Evolutionary conservation across 1,140 invertebrate genomes (phyloP).

Genomic region (Gonioctena quinquepunctata): DNA sequence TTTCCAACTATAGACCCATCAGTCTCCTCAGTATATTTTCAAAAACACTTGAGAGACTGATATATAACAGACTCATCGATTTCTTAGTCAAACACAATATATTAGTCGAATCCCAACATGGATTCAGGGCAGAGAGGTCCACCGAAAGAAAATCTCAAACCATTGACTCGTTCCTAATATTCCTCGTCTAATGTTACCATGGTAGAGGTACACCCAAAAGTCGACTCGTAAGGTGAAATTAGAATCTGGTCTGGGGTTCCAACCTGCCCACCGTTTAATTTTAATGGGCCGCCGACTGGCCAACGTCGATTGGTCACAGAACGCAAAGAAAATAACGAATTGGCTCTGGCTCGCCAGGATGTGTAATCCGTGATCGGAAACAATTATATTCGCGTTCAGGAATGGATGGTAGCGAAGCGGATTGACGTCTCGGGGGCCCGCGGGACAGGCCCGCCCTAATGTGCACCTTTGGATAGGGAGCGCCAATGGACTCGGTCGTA

Average conservation of each 20-base stretch:
- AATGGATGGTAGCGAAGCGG: constrained; percentile 32
- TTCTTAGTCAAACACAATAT: too few species aligned
- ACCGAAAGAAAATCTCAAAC: too few species aligned
- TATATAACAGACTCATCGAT: too few species aligned
- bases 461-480: not conserved
- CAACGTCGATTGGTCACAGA: constrained; percentile 35
- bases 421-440: not conserved
- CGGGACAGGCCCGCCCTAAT: constrained; percentile 2
- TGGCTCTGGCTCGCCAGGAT: constrained; percentile 33
- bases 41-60: too few species aligned
- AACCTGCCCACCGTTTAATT: constrained; percentile 26
- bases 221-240: constrained; percentile 4
- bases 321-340: constrained; percentile 35
- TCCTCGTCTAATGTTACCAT: too few species aligned
- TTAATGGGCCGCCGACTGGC: constrained; percentile 38
- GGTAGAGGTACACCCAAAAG: not conserved
- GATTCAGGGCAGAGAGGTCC: too few species aligned
- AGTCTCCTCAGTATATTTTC: too few species aligned
- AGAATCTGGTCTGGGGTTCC: constrained; percentile 10
- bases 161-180: too few species aligned
- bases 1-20: too few species aligned
- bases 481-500: not conserved
- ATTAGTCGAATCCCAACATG: too few species aligned
- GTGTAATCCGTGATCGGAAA: constrained; percentile 46
- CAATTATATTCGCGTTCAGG: constrained; percentile 44